A percentile compares a stretch with the other conserved stretches of the same genome.
phyloP scores from a whole-genome alignment of 2,797 vertebrate genomes.

The Sternarchorhynchus goeldii region DNA sequence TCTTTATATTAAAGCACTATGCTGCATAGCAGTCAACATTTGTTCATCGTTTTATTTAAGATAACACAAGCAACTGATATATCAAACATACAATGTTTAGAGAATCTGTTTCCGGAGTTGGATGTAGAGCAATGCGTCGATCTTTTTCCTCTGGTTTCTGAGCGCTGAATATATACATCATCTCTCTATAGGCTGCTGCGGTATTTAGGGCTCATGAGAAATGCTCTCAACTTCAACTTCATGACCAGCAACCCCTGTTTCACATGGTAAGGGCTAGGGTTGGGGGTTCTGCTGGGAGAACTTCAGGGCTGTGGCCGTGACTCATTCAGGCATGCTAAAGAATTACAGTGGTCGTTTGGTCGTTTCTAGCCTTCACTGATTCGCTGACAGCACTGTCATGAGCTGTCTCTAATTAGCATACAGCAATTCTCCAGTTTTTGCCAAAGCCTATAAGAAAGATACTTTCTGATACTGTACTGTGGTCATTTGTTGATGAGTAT shows the following conservation, averaged over 20 bases:
- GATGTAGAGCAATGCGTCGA: background rate
- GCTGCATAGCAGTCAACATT: background rate
- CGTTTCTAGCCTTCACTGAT: background rate
- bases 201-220: conserved; percentile 34
- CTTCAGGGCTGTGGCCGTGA: background rate
- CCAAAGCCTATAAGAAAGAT: background rate
- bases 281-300: background rate
- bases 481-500: background rate
- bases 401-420: conserved; percentile 3
- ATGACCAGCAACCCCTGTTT: conserved; percentile 34
- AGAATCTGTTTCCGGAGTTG: background rate
- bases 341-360: background rate
- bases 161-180: conserved; percentile 15
- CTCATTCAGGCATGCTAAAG: background rate
- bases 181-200: conserved; percentile 18
- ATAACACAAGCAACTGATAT: background rate
- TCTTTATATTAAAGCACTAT: background rate
- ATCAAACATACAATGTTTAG: background rate
- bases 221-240: conserved; percentile 27
- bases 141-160: background rate
- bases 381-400: background rate
- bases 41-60: background rate
- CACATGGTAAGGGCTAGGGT: conserved; percentile 37
- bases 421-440: background rate
- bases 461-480: background rate